Base-by-base conservation (phyloP, 2,797 vertebrate species). In the Chelon auratus region DNA sequence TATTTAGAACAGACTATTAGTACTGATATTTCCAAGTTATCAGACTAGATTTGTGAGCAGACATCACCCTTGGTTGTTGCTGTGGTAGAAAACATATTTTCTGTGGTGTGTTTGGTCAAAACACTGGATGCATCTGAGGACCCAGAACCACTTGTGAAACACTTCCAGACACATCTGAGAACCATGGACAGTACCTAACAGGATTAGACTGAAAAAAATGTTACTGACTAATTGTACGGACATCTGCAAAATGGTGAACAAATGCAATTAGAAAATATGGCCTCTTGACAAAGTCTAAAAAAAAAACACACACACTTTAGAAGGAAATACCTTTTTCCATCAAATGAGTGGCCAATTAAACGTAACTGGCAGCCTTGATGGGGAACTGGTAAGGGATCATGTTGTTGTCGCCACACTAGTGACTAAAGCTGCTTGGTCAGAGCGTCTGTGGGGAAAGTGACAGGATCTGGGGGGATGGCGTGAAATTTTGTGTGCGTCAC, bases 401-500 rank as follows among this genome's bases (percentile, higher is more conserved):
- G 48, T 76, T 76, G 54, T 78, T 78, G 73, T 81, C 68, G 70
- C 47, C 12, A 60, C n/a, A 22, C 17, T 42, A 18, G 30, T 17
- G 5, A 48, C 64, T 78, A 53, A 51, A 55, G 57, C 73, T 62
- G 71, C 42, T 64, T 52, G 75, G 40, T 59, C 63, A 9, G 24
- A 77, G 61, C 2, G 22, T 62, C 75, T 72, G 67, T 60, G 62
- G 69, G 67, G 40, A 71, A 65, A 47, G 52, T 74, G 62, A 72
- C 67, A 71, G 76, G 12, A 59, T 70, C 70, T 51, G 30, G 37
- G 54, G 53, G 59, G 54, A 68, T 60, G 55, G 72, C 4, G 50
- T 50, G 66, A 75, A 60, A 30, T 36, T 57, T 15, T 68, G 70
- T 65, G 60, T 77, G 76, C 61, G 68, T 85, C 84, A 83, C 70